Evolutionary conservation across 1,140 invertebrate genomes (phyloP), one percentile per base, ranked within the genome.

Genomic region (Aradophagus sp.): DNA sequence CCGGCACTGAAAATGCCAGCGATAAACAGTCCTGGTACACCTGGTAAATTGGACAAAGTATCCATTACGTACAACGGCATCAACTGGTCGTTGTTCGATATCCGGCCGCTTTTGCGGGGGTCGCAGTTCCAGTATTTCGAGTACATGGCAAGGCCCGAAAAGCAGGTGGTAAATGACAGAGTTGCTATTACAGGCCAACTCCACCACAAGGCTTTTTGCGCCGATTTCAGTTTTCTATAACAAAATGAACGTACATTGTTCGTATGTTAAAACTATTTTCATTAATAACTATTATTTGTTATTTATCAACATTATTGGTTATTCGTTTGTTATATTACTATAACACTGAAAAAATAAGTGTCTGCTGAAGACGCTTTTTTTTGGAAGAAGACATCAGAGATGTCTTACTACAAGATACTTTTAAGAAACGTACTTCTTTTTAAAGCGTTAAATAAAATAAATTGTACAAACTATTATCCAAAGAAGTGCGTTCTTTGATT

Each of bases 11-110:
- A 89, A 42, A 89, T 88, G 8, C 88, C 88, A 0, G 88, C 86
- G 19, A 89, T 85, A 42, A 89, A 89, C 11, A 89, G 79, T 0
- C 88, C 88, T 0, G 86, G 86, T 5, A 96, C 66, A 3, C 94
- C 94, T 2, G 90, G 90, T 31, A 90, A 85, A 29, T 87, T 58
- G 0, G 88, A 86, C 77, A 96, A 85, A 2, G 88, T 89, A 71
- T 94, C 92, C 74, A 95, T 89, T 7, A 95, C 93, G 85, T 92
- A 96, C 19, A 92, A 86, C 4, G 92, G 92, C 85, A 94, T 88
- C 17, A 94, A 77, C 73, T 90, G 89, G 83, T 90, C 89, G 8
- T 82, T 76, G 10, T 80, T 87, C 5, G 45, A 75, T 29, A 93
- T 91, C n/a, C 86, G 78, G 2, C 85, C 83, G 17, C 79, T 85